Conservation (phyloP, 2,113 vertebrate species). For the Epinephelus moara region DNA sequence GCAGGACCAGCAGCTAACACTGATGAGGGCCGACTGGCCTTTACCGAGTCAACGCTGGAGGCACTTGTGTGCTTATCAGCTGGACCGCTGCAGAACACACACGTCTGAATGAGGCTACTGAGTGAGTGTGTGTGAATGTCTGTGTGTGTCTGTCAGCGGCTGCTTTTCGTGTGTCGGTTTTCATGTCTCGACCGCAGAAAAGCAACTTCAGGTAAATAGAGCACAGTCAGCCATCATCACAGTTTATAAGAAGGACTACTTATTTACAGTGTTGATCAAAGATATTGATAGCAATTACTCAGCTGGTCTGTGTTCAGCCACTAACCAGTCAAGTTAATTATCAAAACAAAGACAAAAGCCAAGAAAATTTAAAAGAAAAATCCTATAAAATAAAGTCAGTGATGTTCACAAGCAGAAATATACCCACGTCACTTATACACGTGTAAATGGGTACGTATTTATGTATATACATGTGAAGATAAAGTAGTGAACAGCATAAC, state of each 20-base stretch:
- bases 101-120: slow-evolving; percentile 20
- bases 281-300: not conserved
- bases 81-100: slow-evolving; percentile 27
- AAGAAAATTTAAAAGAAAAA: too few species aligned
- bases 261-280: slow-evolving; percentile 8
- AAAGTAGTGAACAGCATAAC: not conserved
- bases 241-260: not conserved
- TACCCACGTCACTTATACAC: not conserved
- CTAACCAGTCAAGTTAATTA: not conserved
- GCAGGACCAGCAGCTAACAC: slow-evolving; percentile 48
- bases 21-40: slow-evolving; percentile 37
- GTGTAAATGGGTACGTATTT: not conserved
- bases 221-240: not conserved
- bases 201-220: not conserved
- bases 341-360: not conserved
- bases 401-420: not conserved
- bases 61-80: slow-evolving; percentile 40
- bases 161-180: not conserved
- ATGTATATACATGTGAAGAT: not conserved
- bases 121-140: slow-evolving; percentile 17
- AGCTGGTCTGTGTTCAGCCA: not conserved
- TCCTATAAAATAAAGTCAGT: not conserved
- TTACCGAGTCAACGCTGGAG: slow-evolving; percentile 51
- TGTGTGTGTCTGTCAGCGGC: not conserved
- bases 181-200: slow-evolving; percentile 9